Evolutionary conservation across 35 echinoderm and acorn worm species (phyloP), one percentile per base, ranked within the genome.

Genomic region (Diadema setosum): DNA sequence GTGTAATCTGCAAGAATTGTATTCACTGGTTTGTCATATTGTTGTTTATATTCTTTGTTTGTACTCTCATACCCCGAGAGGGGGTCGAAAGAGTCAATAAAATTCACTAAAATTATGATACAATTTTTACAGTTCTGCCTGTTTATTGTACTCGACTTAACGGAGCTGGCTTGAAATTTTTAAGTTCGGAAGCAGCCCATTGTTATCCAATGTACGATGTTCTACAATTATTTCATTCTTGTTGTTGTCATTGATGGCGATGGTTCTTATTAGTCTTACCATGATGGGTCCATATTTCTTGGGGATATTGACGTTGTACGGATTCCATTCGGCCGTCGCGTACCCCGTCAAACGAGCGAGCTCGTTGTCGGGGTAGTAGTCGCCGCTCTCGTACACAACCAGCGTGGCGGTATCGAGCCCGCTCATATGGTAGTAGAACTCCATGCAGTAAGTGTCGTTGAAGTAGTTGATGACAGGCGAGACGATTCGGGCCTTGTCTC

Each of bases 381-480:
- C 70, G 5, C 70, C 70, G 5, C 70, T 25, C 27, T 63, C 17
- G 5, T 70, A 20, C 2, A 94, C 73, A 14, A 43, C 39, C 0
- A 94, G 45, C 24, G 61, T 81, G 33, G 69, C 93, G 23, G 83
- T 90, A 20, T 87, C 56, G 2, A 26, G 33, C 18, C 93, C 93
- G 34, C 81, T 80, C 93, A 94, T 94, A 60, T 94, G 88, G 55
- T 91, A 90, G 52, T 58, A 94, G 39, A 94, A 91, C 75, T 91
- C 37, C n/a, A 91, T 39, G 40, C 93, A 94, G 44, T 70, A 48
- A 21, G 27, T 24, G 14, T 52, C 50, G 27, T 33, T 60, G 26
- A 75, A 81, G 4, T 6, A 25, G 33, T 27, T 41, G 23, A 90
- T 63, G 15, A 9, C 26, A 5, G 88, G 87, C 11, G 83, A 91